Percentiles rank a stretch among this genome's conserved stretches.
These are phyloP conservation scores for Syngnathus scovelli DNA, from an alignment of 2,113 vertebrate genomes.

Conservation along the genomic window DNA sequence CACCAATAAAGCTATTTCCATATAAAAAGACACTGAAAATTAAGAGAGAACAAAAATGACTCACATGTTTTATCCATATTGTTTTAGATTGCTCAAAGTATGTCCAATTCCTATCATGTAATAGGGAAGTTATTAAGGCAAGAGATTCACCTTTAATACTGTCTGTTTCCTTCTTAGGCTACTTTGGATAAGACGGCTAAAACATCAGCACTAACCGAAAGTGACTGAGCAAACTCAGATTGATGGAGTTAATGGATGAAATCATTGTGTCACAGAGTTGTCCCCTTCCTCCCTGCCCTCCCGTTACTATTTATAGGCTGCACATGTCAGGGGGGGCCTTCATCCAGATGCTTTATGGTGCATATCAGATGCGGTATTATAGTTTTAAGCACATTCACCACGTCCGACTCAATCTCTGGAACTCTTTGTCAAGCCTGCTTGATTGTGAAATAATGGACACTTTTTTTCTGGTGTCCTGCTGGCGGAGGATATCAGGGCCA, in stretches of 20 bases:
- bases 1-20: background rate
- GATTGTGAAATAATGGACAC: slow-evolving; percentile 45
- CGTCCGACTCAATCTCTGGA: slow-evolving; percentile 23
- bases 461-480: slow-evolving; percentile 14
- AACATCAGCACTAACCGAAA: slow-evolving; percentile 48
- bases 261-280: slow-evolving; percentile 31
- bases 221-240: slow-evolving; percentile 56
- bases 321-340: slow-evolving; percentile 38
- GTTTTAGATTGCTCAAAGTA: background rate
- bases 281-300: background rate
- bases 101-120: background rate
- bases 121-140: background rate
- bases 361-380: slow-evolving; percentile 55
- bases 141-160: slow-evolving; percentile 36
- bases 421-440: slow-evolving; percentile 39
- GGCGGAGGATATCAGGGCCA: slow-evolving; percentile 28
- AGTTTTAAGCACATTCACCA: slow-evolving; percentile 44
- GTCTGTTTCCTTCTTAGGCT: slow-evolving; percentile 25
- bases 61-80: background rate
- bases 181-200: slow-evolving; percentile 33
- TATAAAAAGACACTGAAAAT: background rate
- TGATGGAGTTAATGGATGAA: slow-evolving; percentile 61
- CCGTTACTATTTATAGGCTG: slow-evolving; percentile 19
- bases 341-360: slow-evolving; percentile 47
- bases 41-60: background rate